Base-by-base conservation (phyloP, 1,140 invertebrate species). In the Pemphigus obesinymphae region DNA sequence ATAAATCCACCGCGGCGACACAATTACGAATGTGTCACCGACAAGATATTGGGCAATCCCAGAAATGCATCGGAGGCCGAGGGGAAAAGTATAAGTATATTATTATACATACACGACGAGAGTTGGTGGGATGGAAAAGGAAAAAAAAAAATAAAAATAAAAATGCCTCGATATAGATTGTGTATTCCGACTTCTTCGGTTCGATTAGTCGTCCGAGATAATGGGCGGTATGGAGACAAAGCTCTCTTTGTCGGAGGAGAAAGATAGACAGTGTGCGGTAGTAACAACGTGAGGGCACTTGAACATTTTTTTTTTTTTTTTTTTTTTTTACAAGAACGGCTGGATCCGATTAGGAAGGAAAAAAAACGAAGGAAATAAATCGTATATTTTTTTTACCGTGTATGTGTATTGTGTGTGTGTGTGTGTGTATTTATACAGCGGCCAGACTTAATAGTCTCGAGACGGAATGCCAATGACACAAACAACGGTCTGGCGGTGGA, bases 161-260 rank as follows among this genome's bases (percentile, higher is more conserved):
- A 80, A 80, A 80, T 78, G 43, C 76, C 23, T 63, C 23, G 37
- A 26, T 53, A 40, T 55, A 78, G 29, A 80, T 55, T 63, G 63
- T 80, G 50, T 80, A 80, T 61, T 80, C 50, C n/a, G 34, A 58
- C 76, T 58, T 61, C 76, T 80, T 80, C 53, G 76, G 76, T 80
- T 80, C 76, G 76, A 80, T 80, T 80, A 80, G 50, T 61, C 55
- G 50, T 61, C 55, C 53, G 23, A 80, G 31, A 80, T 80, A 80
- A 80, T 80, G 76, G n/a, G 76, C 76, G 53, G 55, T 80, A 63
- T 37, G 58, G 20, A 78, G 23, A 80, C 76, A 80, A 80, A 80
- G 76, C 55, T 80, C 55, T 55, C 55, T 80, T 80, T 80, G 76
- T 80, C 53, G 76, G 50, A 31, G 23, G 63, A 80, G 53, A 80